Percentiles rank a stretch among this genome's conserved stretches.
phyloP scores from a whole-genome alignment of 2,113 vertebrate genomes.

The Pyxicephalus adspersus region DNA sequence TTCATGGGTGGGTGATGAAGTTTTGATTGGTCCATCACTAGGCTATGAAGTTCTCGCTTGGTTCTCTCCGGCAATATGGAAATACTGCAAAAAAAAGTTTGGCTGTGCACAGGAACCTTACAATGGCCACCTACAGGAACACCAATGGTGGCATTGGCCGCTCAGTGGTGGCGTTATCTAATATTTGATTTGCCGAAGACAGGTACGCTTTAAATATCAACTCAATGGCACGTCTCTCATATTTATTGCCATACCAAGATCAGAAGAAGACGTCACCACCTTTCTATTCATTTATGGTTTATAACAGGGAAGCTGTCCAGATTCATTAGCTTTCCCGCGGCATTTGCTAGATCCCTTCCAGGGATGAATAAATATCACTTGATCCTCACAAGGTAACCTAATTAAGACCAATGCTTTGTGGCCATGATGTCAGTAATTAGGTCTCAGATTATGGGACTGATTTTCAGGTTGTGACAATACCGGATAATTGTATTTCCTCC shows the following conservation, averaged over 20 bases:
- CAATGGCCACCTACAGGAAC: too few species aligned
- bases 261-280: too few species aligned
- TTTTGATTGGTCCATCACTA: too few species aligned
- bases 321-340: neutral
- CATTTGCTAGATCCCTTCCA: neutral
- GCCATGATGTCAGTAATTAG: constrained; percentile 14
- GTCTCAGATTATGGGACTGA: neutral
- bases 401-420: neutral
- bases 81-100: too few species aligned
- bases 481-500: neutral
- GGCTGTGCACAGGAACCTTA: too few species aligned
- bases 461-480: neutral
- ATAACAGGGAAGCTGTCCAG: neutral
- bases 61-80: too few species aligned
- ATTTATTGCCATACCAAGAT: neutral
- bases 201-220: too few species aligned
- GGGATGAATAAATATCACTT: neutral
- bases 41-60: too few species aligned
- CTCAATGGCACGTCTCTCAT: neutral
- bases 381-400: neutral
- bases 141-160: too few species aligned
- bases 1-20: too few species aligned
- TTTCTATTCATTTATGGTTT: neutral
- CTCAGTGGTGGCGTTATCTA: too few species aligned
- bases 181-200: too few species aligned